Conservation (phyloP, 1,140 invertebrate genomes). For the Zaprionus tsacasi region DNA sequence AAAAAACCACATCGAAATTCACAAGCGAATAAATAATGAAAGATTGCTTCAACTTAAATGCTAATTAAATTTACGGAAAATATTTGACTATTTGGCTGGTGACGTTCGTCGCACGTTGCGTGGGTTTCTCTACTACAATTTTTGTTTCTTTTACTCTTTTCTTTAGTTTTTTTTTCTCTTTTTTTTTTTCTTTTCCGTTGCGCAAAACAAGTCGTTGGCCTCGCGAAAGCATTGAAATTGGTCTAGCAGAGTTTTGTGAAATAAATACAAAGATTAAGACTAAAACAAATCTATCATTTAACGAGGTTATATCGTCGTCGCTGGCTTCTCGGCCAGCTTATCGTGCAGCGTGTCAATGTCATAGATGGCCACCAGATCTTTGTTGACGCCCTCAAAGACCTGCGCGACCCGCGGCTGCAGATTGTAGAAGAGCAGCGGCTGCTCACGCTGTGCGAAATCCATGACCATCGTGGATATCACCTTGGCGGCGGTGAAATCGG, state of each 20-base stretch:
- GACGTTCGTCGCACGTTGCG: constrained; percentile 38
- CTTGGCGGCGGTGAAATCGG: constrained; percentile 92
- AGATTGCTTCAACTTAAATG: constrained; percentile 72
- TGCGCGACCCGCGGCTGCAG: constrained; percentile 91
- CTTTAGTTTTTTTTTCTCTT: constrained; percentile 9
- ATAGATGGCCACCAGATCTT: constrained; percentile 90
- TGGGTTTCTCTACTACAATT: constrained; percentile 38
- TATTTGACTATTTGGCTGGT: constrained; percentile 58
- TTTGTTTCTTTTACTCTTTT: neutral
- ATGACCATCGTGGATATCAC: constrained; percentile 89
- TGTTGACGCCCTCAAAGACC: constrained; percentile 90
- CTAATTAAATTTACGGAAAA: constrained; percentile 72
- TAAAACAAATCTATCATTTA: constrained; percentile 50
- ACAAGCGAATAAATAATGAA: constrained; percentile 53
- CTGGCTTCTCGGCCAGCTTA: constrained; percentile 85
- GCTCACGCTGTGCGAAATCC: constrained; percentile 89
- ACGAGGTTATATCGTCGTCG: constrained; percentile 59
- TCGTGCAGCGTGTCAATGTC: constrained; percentile 89
- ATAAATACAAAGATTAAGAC: constrained; percentile 50
- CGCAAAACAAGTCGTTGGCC: constrained; percentile 56
- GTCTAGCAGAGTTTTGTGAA: constrained; percentile 48
- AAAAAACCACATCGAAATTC: constrained; percentile 49
- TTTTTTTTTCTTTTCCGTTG: no score
- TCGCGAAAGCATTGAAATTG: constrained; percentile 54
- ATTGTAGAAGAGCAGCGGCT: constrained; percentile 92